Base-by-base conservation (phyloP, 1,140 invertebrate species). In the Cydia pomonella region DNA sequence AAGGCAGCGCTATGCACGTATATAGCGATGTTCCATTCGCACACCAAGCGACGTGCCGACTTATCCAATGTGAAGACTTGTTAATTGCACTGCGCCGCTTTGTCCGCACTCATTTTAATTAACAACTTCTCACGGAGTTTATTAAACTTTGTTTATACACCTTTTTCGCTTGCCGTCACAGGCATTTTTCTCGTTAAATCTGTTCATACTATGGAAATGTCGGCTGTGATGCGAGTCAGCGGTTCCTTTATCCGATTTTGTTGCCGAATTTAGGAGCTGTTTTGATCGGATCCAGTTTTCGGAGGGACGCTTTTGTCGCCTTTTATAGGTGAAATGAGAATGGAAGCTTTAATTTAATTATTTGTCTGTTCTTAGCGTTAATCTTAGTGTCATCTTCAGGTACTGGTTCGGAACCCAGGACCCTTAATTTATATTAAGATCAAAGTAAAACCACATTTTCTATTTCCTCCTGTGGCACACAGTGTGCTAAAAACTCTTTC, bases 81-180 rank as follows among this genome's bases (percentile, higher is more conserved):
- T 64, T 64, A 64, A 64, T 64, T 33, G 44, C 74, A 71, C 33
- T 75, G 63, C 73, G 33, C 44, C 27, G 64, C 41, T 75, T 64
- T 69, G 63, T 75, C 64, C 77, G 41, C 18, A 71, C 63, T 23
- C 73, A 50, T 74, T 74, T 76, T 79, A 76, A 76, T 76, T 79
- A 79, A 25, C 38, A 50, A 23, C 59, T 73, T 77, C 74, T 75
- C 62, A 75, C 74, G 63, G 44, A 53, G 74, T 66, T 76, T 78
- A 76, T 78, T 78, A 73, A 76, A 79, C 73, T 74, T 74, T 44
- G 66, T 72, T 47, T 76, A 73, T 72, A 74, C 74, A 77, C 74
- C 73, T 74, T 77, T 50, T 59, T 27, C 23, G 62, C 27, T 59
- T n/a, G n/a, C 53, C 53, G 18, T 59, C 53, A 23, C 53, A 10